Percentiles rank a stretch among this genome's conserved stretches.
These are phyloP conservation scores for Macrosoma leucophasiata DNA, from an alignment of 2,888 invertebrate species.

Conservation along the genomic window DNA sequence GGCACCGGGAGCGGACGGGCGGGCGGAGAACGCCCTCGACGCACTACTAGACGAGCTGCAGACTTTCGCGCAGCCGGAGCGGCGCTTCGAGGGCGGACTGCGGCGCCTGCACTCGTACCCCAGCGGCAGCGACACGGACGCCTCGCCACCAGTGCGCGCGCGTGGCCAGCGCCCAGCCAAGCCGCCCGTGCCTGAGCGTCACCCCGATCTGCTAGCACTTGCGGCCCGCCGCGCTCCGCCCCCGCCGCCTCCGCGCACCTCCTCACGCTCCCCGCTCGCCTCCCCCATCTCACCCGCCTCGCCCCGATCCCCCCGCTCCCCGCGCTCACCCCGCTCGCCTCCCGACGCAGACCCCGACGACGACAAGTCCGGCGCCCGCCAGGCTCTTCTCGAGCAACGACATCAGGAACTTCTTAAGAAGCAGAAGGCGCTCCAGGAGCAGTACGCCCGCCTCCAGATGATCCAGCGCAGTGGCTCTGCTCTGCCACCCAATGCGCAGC, in stretches of 20 bases:
- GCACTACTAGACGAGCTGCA: constrained; percentile 95
- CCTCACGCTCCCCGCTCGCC: constrained; percentile 90
- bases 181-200: constrained; percentile 89
- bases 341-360: constrained; percentile 72
- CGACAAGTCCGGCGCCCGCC: constrained; percentile 62
- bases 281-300: constrained; percentile 86
- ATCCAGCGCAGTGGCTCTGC: constrained; percentile 86
- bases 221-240: constrained; percentile 86
- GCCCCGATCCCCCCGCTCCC: constrained; percentile 69
- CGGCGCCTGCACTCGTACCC: constrained; percentile 90
- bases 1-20: constrained; percentile 48
- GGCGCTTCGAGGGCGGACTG: constrained; percentile 72
- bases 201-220: constrained; percentile 84
- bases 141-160: constrained; percentile 83
- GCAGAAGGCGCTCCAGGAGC: constrained; percentile 92
- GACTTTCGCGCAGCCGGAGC: constrained; percentile 86
- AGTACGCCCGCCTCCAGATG: constrained; percentile 92
- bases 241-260: constrained; percentile 94
- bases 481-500: constrained; percentile 77
- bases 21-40: constrained; percentile 97
- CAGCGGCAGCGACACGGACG: constrained; percentile 88
- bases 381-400: constrained; percentile 87
- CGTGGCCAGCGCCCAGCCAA: constrained; percentile 76
- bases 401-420: constrained; percentile 92
- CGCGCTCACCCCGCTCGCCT: constrained; percentile 83